Evolutionary conservation across 2,888 invertebrate genomes (phyloP), one percentile per base, ranked within the genome.

Genomic region (Mamestra brassicae): DNA sequence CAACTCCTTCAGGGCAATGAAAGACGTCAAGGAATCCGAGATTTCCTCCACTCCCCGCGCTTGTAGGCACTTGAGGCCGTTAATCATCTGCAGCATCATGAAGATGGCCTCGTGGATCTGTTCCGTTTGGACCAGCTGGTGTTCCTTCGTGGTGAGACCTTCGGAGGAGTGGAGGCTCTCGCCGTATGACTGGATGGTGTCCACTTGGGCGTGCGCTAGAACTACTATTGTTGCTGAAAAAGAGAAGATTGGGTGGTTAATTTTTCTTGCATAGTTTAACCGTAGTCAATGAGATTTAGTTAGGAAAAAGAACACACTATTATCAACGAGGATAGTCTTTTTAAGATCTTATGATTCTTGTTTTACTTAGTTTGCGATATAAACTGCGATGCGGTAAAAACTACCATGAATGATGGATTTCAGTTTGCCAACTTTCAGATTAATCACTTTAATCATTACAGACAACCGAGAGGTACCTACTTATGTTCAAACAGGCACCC

Each of bases 41-140:
- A 98, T 97, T 87, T 98, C 98, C 90, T 98, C 98, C 42, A 98
- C 97, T 2, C 98, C 98, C 84, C 98, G 97, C 0, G 98, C 98
- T 92, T 98, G 98, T 42, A 98, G 95, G 89, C 97, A 98, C 92
- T 98, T 98, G 84, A 98, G 94, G 0, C 98, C 98, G 85, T 98
- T 98, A 45, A 98, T 98, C 77, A 98, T 95, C 89, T 98, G 98
- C 71, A 98, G 96, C 95, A 98, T 97, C 83, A 98, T 97, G 91
- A 98, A 98, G 80, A 97, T 97, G 60, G 98, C 97, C 85, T 98
- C 98, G 93, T 93, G 97, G 88, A 88, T 97, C 93, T 92, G 97
- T 89, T 93, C 97, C 74, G 94, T 97, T 91, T 92, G 97, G 84
- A 92, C 93, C 77, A 94, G 90, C 64, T 95, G 94, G 87, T 94